Evolutionary conservation across 2,113 vertebrate genomes (phyloP), one percentile per base, ranked within the genome.

Genomic region (Gadus chalcogrammus): DNA sequence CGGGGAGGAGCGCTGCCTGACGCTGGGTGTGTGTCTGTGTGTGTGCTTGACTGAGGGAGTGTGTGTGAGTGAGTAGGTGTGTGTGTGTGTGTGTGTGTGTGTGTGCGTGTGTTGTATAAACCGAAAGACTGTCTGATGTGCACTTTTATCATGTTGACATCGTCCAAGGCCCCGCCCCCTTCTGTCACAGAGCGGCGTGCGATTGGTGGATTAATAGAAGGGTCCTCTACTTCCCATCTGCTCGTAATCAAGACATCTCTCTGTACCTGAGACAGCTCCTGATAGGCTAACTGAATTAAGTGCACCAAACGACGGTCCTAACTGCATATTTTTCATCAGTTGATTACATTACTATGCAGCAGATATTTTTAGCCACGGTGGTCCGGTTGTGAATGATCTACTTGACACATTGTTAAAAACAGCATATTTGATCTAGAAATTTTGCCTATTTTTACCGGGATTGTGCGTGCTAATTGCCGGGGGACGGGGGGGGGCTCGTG

Each of bases 91-190:
- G 42, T 48, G 42, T 48, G 42, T 12, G 42, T 48, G 69, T 18
- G 11, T 18, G n/a, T 12, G n/a, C 22, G 59, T 69, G 68, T 77
- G 77, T 64, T 76, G 52, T 69, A 68, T 67, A 64, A 72, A 65
- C 52, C 65, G 82, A 79, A 75, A 76, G 75, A 65, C 82, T 77
- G 79, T 77, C 75, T 79, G 85, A 85, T 85, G 79, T 82, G 64
- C 72, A 78, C 77, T 75, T 74, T 85, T 75, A 73, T 69, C 64
- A 69, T 72, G 15, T 68, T 87, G 84, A 88, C 83, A 85, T 90
- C 88, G 87, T 74, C 18, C 38, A 18, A 5, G 7, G 20, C 18
- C 66, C 28, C 78, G 63, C 79, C 52, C 67, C 70, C 75, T 82
- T 82, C 79, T 5, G 48, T 64, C 58, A 67, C 9, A 22, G 12